Base-by-base conservation (phyloP, 2,888 invertebrate species). In the Drosophila prolongata region DNA sequence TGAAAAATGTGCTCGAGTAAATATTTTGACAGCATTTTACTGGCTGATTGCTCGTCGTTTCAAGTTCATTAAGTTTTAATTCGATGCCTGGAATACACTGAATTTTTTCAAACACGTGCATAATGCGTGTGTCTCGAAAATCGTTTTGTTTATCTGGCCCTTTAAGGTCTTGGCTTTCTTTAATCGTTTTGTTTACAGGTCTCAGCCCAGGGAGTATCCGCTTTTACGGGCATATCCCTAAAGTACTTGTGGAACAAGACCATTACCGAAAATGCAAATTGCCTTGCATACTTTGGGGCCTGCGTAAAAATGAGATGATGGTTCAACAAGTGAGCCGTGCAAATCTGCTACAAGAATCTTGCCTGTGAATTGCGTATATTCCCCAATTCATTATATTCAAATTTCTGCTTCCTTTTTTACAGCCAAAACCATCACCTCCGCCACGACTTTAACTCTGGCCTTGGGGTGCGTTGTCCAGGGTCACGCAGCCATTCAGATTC, bases 221-320 rank as follows among this genome's bases (percentile, higher is more conserved):
- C 50, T 47, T 68, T 71, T 75, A 83, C 61, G 61, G 42, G 56
- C 42, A 13, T 56, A 16, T 54, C 50, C 65, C 53, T 27, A n/a
- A 62, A 47, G 54, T 43, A 64, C 65, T 60, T 74, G 73, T 72
- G 50, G 54, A 78, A 76, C 84, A 76, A 52, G 54, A 49, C 62
- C 69, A 78, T 87, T 74, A 78, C 70, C 66, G 49, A 49, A 49
- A 67, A 79, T 79, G 77, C 70, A 86, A 86, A 86, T 83, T 75
- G 57, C 47, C 46, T 9, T 65, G 68, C 78, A 56, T 65, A 53
- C 78, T 77, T 80, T n/a, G 35, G 76, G 80, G 76, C 44, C 53
- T 64, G 38, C 27, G 13, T 6, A 11, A 52, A 30, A 47, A 24
- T 8, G 16, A 10, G 43, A 53, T 50, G 43, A 53, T 50, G 30